Percentiles rank a stretch among this genome's conserved stretches.
Conservation (phyloP, 2,888 invertebrate species). For the Hybos culiciformis region DNA sequence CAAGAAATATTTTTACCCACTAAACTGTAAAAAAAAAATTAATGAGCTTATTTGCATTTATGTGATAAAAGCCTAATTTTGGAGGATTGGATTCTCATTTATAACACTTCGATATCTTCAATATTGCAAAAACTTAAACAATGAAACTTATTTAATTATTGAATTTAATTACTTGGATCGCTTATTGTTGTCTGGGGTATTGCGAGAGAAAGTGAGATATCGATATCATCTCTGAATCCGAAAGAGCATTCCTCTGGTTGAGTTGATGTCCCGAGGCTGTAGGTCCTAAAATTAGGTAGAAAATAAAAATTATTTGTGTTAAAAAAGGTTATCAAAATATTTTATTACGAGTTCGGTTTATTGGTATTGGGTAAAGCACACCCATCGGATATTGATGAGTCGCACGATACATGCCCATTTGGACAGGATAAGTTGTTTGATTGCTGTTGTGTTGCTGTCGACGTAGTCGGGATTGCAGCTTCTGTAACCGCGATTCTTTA, state of each 20-base stretch:
- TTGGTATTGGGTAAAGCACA: slow-evolving; percentile 26
- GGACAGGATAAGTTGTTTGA: slow-evolving; percentile 15
- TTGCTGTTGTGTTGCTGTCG: slow-evolving; percentile 14
- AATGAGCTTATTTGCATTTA: too few species aligned
- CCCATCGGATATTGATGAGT: slow-evolving; percentile 27
- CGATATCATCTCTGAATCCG: slow-evolving; percentile 31
- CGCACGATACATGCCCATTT: slow-evolving; percentile 27
- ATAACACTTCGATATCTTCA: too few species aligned
- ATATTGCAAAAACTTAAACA: too few species aligned
- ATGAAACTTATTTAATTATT: too few species aligned
- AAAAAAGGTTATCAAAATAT: not conserved
- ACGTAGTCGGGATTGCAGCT: slow-evolving; percentile 27
- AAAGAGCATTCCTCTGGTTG: slow-evolving; percentile 31
- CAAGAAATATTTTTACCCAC: too few species aligned
- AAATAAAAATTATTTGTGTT: slow-evolving; percentile 4
- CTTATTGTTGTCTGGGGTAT: slow-evolving; percentile 20
- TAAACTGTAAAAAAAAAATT: too few species aligned
- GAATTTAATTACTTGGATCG: slow-evolving; percentile 20
- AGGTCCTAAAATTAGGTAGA: not conserved
- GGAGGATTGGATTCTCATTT: too few species aligned
- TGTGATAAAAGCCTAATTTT: too few species aligned
- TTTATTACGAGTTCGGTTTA: slow-evolving; percentile 14
- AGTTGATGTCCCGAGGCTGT: slow-evolving; percentile 20
- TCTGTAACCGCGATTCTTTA: slow-evolving; percentile 35
- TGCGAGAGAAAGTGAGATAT: slow-evolving; percentile 33